These are phyloP conservation scores for Solea solea DNA, from an alignment of 2,113 vertebrate genomes.

Conservation along the genomic window DNA sequence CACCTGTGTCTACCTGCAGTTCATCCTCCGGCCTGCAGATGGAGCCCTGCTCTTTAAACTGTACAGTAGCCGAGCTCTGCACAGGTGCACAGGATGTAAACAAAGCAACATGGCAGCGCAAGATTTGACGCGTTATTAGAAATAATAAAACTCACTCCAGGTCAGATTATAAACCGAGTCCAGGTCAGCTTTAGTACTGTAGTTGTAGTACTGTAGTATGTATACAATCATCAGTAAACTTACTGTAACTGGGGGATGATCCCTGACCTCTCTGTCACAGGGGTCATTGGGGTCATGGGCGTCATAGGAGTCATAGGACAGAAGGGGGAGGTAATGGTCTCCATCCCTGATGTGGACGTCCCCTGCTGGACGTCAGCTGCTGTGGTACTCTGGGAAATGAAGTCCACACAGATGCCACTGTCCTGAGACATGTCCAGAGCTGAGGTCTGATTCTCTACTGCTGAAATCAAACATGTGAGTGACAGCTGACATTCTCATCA, in stretches of 20 bases:
- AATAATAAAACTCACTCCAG: neutral
- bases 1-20: neutral
- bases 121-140: rapidly evolving
- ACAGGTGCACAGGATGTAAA: constrained; percentile 52
- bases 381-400: constrained; percentile 36
- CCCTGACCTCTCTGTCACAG: constrained; percentile 88
- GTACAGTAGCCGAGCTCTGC: neutral
- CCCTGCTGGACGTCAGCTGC: constrained; percentile 26
- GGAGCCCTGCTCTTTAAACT: neutral
- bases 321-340: constrained; percentile 23
- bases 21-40: constrained; percentile 51
- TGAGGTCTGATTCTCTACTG: neutral
- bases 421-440: constrained; percentile 56
- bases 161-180: neutral
- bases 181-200: neutral
- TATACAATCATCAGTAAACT: constrained; percentile 5
- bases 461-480: neutral
- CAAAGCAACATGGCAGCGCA: constrained; percentile 29
- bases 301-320: constrained; percentile 87
- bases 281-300: constrained; percentile 86
- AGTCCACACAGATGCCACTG: constrained; percentile 48
- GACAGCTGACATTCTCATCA: too few species aligned
- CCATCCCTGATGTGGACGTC: constrained; percentile 18
- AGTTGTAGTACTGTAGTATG: neutral
- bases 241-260: constrained; percentile 95